Base-by-base conservation (phyloP, 2,888 invertebrate species). In the Aricia artaxerxes region DNA sequence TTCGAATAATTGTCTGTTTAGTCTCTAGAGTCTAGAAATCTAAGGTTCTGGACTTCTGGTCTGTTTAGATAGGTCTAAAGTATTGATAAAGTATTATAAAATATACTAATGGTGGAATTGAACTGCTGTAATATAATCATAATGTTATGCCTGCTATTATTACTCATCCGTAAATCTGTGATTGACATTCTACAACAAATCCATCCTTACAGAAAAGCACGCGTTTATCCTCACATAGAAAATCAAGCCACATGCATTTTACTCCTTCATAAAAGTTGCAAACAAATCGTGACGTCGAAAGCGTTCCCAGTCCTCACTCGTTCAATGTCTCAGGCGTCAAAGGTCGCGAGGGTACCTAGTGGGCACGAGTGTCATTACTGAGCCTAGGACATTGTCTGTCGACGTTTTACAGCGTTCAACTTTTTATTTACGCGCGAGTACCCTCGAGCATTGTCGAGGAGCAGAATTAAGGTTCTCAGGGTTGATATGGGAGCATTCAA, bases 401-500 rank as follows among this genome's bases (percentile, higher is more conserved):
- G 88, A 86, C 87, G 88, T 88, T 88, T 90, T 90, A 93, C 91
- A 90, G 16, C 57, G 92, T 87, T 93, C 92, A 92, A 91, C 92
- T 93, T 93, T 93, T 93, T 94, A 93, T 93, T 94, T 93, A 93
- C 93, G 91, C 92, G 89, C 90, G 92, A 94, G 93, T 93, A 92
- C 94, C 92, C 93, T 93, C 90, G 86, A 90, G 88, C 88, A 90
- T 89, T 89, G 91, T 92, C 89, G 87, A 88, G 89, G 93, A 90
- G 91, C 90, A 89, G 93, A 93, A 94, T 93, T 93, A 94, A 92
- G 92, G 92, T 89, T 90, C 93, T 93, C 90, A 84, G 87, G 88
- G 89, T 89, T 92, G 93, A 93, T 94, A 94, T 94, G 94, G 94
- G 94, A 93, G 91, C 92, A 94, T 94, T 94, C 94, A 94, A 92